phyloP scores from a whole-genome alignment of 2,797 vertebrate species.

The Platyrinchus mystaceus region DNA sequence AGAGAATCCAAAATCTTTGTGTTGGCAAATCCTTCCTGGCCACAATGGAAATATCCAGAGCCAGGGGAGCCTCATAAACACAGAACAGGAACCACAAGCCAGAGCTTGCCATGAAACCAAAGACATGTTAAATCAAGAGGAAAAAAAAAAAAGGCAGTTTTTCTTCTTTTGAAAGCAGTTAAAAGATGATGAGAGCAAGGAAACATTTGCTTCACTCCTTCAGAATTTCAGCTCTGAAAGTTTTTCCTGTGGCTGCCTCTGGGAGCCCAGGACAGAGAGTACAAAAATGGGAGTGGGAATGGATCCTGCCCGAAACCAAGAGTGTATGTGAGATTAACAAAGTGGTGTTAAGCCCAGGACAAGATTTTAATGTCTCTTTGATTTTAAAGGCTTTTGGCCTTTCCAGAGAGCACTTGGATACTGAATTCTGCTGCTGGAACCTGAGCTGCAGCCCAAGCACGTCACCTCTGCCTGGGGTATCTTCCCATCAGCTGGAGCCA shows the following conservation, averaged over 20 bases:
- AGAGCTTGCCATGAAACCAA: background rate
- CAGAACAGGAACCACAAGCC: background rate
- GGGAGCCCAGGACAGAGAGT: background rate
- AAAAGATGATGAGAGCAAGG: background rate
- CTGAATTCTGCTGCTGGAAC: background rate
- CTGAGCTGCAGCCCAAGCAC: background rate
- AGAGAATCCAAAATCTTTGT: background rate
- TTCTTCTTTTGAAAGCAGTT: background rate
- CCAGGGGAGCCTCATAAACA: background rate
- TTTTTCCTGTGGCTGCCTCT: background rate
- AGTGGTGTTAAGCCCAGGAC: background rate
- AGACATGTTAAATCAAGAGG: background rate
- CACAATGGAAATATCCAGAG: slow-evolving; percentile 46
- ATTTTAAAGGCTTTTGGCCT: background rate
- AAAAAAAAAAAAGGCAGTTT: background rate
- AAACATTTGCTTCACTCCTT: slow-evolving; percentile 14
- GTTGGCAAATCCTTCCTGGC: background rate
- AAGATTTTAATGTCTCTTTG: background rate
- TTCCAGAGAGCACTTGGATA: background rate
- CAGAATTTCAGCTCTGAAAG: background rate
- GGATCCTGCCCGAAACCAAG: background rate
- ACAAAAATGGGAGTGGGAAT: background rate
- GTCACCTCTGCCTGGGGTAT: background rate
- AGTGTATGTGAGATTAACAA: fast-evolving
- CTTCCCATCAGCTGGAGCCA: background rate